These are phyloP conservation scores for Petroica traversi DNA, from an alignment of 2,113 vertebrate genomes.

Conservation along the genomic window DNA sequence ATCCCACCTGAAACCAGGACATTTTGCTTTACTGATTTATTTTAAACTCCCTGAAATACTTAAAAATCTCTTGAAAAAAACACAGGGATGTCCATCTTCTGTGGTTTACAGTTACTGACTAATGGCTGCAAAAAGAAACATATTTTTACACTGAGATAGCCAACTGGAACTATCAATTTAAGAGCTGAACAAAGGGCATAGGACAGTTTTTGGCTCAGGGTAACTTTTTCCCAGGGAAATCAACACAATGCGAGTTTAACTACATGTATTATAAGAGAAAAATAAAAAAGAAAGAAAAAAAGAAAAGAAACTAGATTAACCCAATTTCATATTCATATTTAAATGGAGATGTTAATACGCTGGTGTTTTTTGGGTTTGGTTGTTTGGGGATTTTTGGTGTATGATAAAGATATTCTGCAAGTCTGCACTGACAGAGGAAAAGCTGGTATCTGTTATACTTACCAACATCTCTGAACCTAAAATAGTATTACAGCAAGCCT, in stretches of 20 bases:
- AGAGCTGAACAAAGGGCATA: neutral
- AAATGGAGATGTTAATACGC: neutral
- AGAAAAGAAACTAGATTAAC: no score
- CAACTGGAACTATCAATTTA: neutral
- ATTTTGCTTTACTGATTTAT: neutral
- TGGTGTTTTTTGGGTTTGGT: neutral
- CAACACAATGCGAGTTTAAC: neutral
- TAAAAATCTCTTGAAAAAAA: neutral
- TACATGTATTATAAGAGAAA: neutral
- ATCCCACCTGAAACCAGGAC: neutral
- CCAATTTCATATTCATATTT: neutral
- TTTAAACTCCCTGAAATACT: neutral
- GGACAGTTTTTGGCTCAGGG: neutral
- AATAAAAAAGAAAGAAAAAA: neutral
- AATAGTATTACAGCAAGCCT: slow-evolving; percentile 20
- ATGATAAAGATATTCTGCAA: neutral
- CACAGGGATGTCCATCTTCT: neutral
- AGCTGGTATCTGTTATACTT: neutral
- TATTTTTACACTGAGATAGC: neutral
- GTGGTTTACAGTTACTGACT: neutral
- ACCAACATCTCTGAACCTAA: neutral
- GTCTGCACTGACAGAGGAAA: neutral
- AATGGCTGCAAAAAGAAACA: neutral
- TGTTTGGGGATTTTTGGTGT: neutral
- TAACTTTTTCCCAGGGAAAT: neutral